Evolutionary conservation across 2,113 vertebrate species (phyloP), one percentile per base, ranked within the genome.

Genomic region (Lampris megalopsis): DNA sequence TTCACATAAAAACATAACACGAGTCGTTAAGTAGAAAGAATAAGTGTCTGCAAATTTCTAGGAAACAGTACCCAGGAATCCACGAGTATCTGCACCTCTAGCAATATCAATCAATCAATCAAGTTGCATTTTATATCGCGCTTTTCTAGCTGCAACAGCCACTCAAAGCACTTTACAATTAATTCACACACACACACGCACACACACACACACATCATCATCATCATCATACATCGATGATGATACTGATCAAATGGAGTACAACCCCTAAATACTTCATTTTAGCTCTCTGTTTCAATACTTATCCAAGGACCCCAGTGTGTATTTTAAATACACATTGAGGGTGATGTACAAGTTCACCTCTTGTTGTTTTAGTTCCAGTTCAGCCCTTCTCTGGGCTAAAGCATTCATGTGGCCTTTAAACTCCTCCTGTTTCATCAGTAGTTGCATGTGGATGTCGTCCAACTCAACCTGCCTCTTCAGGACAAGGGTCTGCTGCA

Each of bases 381-480:
- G 82, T 38, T 93, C 90, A 54, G 81, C 87, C 64, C 80, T 93
- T 73, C 2, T 57, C 70, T 79, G 57, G 40, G 82, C 86, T 0
- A 89, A 54, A 42, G 42, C 77, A 68, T 91, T 88, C 84, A 90
- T 84, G 1, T 88, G 62, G 7, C 13, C 75, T 75, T 87, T 81
- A 61, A 95, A 93, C 50, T 95, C 93, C 49, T 91, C 79, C 4
- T 40, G 89, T 82, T 95, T 95, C 9, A 85, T 83, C 48, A 71
- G 1, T 0, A 97, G 88, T 3, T 86, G 81, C 45, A 73, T 60
- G 59, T 94, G 86, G 65, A 95, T 65, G 2, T 80, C 41, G 0
- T 92, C 81, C 71, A 94, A 63, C 84, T 95, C 88, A 2, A 91
- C 85, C 69, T 90, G 89, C 78, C 92, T 95, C 81, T 90, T 93